Conservation (phyloP, 2,113 vertebrate species). For the Baryphthengus martii region DNA sequence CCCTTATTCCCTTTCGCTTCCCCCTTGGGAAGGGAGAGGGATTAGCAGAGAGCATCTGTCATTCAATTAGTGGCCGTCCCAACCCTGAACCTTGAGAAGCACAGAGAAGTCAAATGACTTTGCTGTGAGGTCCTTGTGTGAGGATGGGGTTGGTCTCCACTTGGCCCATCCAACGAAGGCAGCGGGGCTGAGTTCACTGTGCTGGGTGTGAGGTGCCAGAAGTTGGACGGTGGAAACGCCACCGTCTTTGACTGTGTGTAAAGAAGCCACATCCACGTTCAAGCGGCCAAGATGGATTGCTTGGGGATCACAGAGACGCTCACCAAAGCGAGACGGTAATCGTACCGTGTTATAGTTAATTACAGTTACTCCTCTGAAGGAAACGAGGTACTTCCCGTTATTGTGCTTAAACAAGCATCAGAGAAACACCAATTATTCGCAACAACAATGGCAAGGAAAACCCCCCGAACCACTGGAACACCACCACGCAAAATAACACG, state of each 20-base stretch:
- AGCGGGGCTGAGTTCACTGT: not conserved
- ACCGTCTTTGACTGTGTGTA: not conserved
- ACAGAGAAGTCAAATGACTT: not conserved
- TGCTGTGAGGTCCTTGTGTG: not conserved
- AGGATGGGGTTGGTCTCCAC: not conserved
- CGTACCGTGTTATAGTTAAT: not conserved
- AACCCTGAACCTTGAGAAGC: too few relatives aligned
- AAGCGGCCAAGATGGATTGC: not conserved
- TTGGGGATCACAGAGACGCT: not conserved
- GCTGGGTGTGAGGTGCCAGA: not conserved
- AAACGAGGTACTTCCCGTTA: not conserved
- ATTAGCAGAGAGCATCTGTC: too few relatives aligned
- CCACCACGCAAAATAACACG: not conserved
- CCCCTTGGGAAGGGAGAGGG: not conserved
- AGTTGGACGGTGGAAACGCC: not conserved
- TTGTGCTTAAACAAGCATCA: constrained; percentile 23
- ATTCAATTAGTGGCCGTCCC: not conserved
- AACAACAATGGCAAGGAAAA: not conserved
- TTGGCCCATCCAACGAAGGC: not conserved
- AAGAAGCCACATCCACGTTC: not conserved
- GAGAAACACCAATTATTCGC: not conserved
- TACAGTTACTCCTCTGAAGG: not conserved
- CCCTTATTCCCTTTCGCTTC: too few relatives aligned
- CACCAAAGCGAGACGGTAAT: fast-evolving
- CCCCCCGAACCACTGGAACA: not conserved